These are phyloP conservation scores for Eupeodes corollae DNA, from an alignment of 1,140 invertebrate genomes.

Conservation along the genomic window DNA sequence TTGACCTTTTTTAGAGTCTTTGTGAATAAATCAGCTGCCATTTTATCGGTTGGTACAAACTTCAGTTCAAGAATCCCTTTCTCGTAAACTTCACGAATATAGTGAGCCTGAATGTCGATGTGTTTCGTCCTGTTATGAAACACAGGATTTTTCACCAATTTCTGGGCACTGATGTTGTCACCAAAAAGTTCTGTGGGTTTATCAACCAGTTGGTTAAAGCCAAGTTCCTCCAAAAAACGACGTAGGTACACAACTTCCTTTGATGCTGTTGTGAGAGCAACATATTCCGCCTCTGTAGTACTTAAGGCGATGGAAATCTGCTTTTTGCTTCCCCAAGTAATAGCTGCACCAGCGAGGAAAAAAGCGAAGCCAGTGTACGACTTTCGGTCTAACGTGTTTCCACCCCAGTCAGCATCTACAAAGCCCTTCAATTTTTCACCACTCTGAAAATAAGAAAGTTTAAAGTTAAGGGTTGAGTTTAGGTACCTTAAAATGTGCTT, in stretches of 20 bases:
- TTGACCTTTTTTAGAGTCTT: constrained; percentile 5
- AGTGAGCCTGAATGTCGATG: constrained; percentile 35
- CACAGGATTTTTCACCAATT: constrained; percentile 22
- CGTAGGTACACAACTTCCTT: constrained; percentile 19
- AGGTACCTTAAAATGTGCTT: constrained; percentile 8
- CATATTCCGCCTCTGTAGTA: constrained; percentile 34
- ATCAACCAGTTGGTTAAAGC: neutral
- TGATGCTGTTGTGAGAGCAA: constrained; percentile 16
- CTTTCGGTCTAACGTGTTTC: constrained; percentile 19
- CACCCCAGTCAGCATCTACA: constrained; percentile 22
- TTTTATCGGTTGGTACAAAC: constrained; percentile 5
- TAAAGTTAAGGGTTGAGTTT: neutral
- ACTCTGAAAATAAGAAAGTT: neutral
- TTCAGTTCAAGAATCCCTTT: neutral
- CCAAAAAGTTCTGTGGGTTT: constrained; percentile 1
- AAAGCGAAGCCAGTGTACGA: constrained; percentile 31
- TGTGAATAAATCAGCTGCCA: constrained; percentile 5
- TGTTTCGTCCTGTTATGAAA: constrained; percentile 33
- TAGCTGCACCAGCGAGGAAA: constrained; percentile 13
- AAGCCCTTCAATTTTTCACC: neutral
- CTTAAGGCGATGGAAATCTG: constrained; percentile 31
- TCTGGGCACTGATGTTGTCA: constrained; percentile 10
- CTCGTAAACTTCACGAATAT: constrained; percentile 12
- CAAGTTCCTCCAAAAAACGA: no score
- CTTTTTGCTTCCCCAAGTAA: constrained; percentile 24